Evolutionary conservation across 2,113 vertebrate genomes (phyloP).

Genomic region (Bubo blakistoni): DNA sequence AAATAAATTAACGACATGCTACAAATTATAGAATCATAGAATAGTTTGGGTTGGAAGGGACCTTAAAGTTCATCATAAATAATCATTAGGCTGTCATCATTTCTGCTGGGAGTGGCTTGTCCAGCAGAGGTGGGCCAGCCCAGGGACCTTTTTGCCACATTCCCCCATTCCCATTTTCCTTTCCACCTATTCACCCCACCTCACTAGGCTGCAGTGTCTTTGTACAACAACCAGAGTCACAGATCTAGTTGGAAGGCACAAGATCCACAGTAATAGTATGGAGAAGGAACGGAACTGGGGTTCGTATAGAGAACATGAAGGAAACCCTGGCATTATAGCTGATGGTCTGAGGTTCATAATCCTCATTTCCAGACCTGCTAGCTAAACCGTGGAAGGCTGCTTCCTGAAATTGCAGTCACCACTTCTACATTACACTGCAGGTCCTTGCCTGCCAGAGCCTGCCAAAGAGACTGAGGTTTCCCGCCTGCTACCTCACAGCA

Average conservation of each 20-base stretch:
- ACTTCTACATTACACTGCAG: background rate
- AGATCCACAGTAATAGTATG: rapidly evolving
- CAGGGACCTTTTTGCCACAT: background rate
- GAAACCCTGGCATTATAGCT: background rate
- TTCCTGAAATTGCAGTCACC: background rate
- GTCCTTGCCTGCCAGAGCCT: slow-evolving; percentile 16
- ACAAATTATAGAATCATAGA: background rate
- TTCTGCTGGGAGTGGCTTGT: background rate
- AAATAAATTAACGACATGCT: background rate
- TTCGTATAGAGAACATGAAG: rapidly evolving
- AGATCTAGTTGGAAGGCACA: background rate
- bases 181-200: background rate
- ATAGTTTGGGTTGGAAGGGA: no score
- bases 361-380: background rate
- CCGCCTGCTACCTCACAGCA: background rate
- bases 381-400: background rate
- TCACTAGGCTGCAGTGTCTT: background rate
- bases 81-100: background rate
- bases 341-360: background rate
- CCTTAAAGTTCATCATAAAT: background rate
- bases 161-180: background rate
- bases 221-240: background rate
- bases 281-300: background rate
- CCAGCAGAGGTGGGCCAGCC: background rate
- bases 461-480: background rate